Evolutionary conservation across 2,113 vertebrate genomes (phyloP), one percentile per base, ranked within the genome.

Genomic region (Pimephales promelas): DNA sequence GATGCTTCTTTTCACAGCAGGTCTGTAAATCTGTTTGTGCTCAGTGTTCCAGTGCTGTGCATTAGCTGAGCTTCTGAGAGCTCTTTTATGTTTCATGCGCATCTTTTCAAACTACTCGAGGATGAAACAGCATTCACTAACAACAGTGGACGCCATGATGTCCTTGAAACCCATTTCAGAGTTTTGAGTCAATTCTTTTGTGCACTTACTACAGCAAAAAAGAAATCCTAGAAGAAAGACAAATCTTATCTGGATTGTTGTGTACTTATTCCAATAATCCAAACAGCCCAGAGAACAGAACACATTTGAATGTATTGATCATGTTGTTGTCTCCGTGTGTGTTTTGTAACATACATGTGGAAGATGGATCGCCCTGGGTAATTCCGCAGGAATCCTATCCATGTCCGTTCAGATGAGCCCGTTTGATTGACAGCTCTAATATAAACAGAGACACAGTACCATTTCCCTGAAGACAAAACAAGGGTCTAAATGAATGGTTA

Each of bases 11-110:
- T n/a, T 73, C 26, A 16, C 74, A 76, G 47, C 26, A 22, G 49
- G 26, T 36, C 54, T 59, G 54, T 59, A 34, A 62, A 62, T 79
- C 75, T 43, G 76, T 28, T 47, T 61, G n/a, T 78, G 54, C 40
- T 57, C 74, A 57, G 74, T 40, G 31, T 78, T 78, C 54, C 75
- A 78, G 75, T 26, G 43, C 24, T 73, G 71, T 73, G 75, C 75
- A 78, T 78, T 61, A 78, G 75, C 75, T 16, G 54, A 78, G 75
- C 56, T 59, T 78, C 75, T 78, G 56, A 59, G 34, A 78, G 54
- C 75, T 16, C 75, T 78, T 78, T 61, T 56, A 78, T 78, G 56
- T 78, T 78, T n/a, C 34, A 43, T 43, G 20, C 40, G n/a, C 43
- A 49, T 45, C 31, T 75, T 54, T 31, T 75, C 47, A 75, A 75